Evolutionary conservation across 2,113 vertebrate genomes (phyloP).

Genomic region (Forbesichthys papilliferus): DNA sequence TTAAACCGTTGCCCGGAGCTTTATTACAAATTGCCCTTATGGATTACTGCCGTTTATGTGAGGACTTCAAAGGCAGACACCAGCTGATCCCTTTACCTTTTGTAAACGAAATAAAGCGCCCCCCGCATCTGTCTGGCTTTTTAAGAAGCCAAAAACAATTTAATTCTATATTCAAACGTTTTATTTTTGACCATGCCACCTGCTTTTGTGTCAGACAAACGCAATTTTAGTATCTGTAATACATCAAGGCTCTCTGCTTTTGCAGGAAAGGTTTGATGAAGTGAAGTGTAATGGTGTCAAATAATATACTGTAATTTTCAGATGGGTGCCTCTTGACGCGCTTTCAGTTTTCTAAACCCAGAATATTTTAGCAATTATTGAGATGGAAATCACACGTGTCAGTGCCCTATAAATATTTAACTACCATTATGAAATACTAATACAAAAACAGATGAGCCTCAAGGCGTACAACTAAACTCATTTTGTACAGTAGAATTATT

Average conservation of each 20-base stretch:
- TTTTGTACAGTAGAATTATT: too few relatives aligned
- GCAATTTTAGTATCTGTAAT: slow-evolving; percentile 29
- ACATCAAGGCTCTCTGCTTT: slow-evolving; percentile 35
- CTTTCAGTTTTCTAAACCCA: slow-evolving; percentile 28
- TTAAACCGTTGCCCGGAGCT: slow-evolving; percentile 68
- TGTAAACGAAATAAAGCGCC: slow-evolving; percentile 50
- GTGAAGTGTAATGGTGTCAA: background rate
- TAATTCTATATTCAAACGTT: slow-evolving; percentile 50
- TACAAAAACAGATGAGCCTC: slow-evolving; percentile 8
- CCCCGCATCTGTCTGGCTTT: slow-evolving; percentile 40
- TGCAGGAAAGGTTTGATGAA: slow-evolving; percentile 43
- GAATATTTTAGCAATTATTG: slow-evolving; percentile 18
- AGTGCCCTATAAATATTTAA: slow-evolving; percentile 24
- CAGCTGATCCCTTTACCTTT: slow-evolving; percentile 62
- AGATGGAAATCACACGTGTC: slow-evolving; percentile 16
- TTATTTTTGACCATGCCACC: slow-evolving; percentile 39
- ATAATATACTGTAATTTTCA: slow-evolving; percentile 23
- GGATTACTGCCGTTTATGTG: slow-evolving; percentile 70
- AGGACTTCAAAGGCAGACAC: slow-evolving; percentile 47
- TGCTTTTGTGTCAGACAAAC: slow-evolving; percentile 49
- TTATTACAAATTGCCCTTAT: slow-evolving; percentile 76
- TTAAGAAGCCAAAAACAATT: slow-evolving; percentile 51
- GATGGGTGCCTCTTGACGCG: background rate
- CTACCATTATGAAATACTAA: slow-evolving; percentile 18
- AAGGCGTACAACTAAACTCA: background rate